Conservation (phyloP, 2,797 vertebrate species). For the Gambelia wislizenii region DNA sequence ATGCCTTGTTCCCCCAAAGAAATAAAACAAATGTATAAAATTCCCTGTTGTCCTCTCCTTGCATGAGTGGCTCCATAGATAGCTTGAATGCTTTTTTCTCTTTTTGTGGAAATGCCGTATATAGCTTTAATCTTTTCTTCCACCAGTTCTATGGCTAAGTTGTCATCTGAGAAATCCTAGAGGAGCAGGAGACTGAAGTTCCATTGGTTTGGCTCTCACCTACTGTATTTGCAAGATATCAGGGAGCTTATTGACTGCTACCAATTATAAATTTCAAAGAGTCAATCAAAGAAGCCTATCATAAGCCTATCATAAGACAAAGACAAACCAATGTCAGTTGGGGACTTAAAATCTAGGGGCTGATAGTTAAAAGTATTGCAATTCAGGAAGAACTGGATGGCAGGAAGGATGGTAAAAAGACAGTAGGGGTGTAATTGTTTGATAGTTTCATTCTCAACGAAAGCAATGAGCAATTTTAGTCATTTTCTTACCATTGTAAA, state of each 20-base stretch:
- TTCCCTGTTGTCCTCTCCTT: neutral
- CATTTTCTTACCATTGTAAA: too few species aligned
- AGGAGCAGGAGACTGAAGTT: neutral
- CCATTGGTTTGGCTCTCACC: neutral
- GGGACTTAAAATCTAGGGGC: conserved; percentile 6
- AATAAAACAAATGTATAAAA: neutral
- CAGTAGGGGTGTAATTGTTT: too few species aligned
- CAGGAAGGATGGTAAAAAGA: neutral
- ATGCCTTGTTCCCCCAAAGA: neutral
- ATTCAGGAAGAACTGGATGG: neutral
- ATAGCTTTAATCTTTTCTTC: neutral
- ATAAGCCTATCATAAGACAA: neutral
- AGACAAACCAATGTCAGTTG: neutral
- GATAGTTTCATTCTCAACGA: too few species aligned
- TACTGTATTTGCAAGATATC: neutral
- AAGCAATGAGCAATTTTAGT: too few species aligned
- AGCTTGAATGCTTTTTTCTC: neutral
- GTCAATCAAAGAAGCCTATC: neutral
- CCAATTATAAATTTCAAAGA: neutral
- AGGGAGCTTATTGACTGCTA: neutral
- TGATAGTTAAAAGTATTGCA: conserved; percentile 18
- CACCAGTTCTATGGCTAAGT: neutral
- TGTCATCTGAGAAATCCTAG: neutral
- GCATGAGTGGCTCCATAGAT: neutral
- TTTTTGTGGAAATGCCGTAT: neutral